Conservation (phyloP, 2,888 invertebrate genomes). For the Cheiracanthium punctorium region DNA sequence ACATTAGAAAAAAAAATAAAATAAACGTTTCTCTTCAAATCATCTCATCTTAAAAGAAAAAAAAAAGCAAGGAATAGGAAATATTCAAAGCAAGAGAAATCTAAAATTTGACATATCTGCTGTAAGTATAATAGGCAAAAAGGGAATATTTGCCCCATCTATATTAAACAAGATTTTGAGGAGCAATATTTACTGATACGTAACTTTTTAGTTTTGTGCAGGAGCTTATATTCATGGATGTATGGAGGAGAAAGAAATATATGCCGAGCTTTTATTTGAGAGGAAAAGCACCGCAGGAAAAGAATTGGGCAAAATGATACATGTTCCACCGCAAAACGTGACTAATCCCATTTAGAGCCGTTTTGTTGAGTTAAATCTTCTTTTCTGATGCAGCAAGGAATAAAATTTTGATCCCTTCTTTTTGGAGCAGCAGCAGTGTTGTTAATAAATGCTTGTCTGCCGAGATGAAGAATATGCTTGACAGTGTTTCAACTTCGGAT, state of each 20-base stretch:
- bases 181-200: not conserved
- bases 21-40: no score
- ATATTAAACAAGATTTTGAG: not conserved
- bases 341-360: not conserved
- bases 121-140: not conserved
- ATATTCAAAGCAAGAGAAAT: no score
- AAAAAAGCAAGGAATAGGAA: no score
- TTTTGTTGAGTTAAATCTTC: constrained; percentile 10
- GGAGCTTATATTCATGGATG: not conserved
- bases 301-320: not conserved
- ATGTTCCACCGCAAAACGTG: not conserved
- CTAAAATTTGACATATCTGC: not conserved
- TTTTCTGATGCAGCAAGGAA: not conserved
- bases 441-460: not conserved
- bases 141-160: not conserved
- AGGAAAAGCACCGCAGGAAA: not conserved
- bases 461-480: no score
- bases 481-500: no score
- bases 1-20: no score
- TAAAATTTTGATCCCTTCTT: not conserved
- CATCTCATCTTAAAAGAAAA: no score
- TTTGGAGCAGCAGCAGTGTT: not conserved
- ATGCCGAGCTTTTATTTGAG: not conserved
- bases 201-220: not conserved
- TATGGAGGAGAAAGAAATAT: not conserved